Evolutionary conservation across 1,140 invertebrate species (phyloP).

Genomic region (Drosophila persimilis): DNA sequence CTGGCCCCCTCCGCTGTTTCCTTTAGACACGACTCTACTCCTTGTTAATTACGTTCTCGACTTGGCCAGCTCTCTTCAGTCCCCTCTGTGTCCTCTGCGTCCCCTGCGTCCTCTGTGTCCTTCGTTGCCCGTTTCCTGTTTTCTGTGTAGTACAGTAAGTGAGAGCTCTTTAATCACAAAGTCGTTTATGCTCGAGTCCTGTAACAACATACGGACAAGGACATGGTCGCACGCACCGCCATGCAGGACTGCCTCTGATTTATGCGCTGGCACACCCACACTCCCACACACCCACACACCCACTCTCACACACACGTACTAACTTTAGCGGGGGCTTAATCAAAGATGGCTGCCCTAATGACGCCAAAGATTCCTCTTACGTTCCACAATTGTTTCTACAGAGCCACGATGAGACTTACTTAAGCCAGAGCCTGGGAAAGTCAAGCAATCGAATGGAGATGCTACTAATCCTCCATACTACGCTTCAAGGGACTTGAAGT

Average conservation of each 20-base stretch:
- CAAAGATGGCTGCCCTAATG: constrained; percentile 32
- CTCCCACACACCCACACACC: constrained; percentile 8
- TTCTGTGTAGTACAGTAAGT: constrained; percentile 18
- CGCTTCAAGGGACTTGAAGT: no score
- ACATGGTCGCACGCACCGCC: constrained; percentile 1
- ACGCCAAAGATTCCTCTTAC: constrained; percentile 21
- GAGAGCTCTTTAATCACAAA: constrained; percentile 32
- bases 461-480: no score
- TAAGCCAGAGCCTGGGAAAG: no score
- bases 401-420: no score
- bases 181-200: constrained; percentile 12
- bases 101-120: neutral
- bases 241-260: constrained; percentile 26
- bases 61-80: constrained; percentile 12
- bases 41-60: constrained; percentile 54
- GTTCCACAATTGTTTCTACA: neutral
- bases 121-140: constrained; percentile 6
- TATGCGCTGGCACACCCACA: constrained; percentile 29
- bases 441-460: no score
- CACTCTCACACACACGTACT: constrained; percentile 33
- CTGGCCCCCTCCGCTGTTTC: neutral
- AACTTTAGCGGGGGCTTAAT: constrained; percentile 21
- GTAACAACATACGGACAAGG: neutral
- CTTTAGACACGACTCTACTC: neutral
- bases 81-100: neutral